These are phyloP conservation scores for Stegostoma tigrinum DNA, from an alignment of 2,113 vertebrate genomes.

Conservation along the genomic window DNA sequence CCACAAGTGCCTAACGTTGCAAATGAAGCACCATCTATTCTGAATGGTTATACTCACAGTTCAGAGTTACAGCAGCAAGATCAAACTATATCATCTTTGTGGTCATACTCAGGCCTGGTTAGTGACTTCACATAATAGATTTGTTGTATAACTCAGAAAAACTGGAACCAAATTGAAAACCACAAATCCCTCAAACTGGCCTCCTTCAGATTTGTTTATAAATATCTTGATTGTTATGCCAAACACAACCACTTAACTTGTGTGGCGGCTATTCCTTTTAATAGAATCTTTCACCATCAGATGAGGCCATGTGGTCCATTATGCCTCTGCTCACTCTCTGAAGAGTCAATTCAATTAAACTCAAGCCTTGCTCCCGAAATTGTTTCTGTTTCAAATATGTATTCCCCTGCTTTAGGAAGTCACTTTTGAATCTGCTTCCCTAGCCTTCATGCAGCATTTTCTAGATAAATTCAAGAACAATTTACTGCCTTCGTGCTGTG, in stretches of 20 bases:
- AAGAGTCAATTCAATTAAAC: not conserved
- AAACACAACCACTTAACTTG: not conserved
- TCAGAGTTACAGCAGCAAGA: not conserved
- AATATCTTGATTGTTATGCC: conserved; percentile 1
- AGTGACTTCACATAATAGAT: conserved; percentile 18
- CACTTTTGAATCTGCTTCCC: not conserved
- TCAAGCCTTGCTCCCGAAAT: not conserved
- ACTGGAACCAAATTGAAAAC: conserved; percentile 23
- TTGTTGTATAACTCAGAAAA: conserved; percentile 19
- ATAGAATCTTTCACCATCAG: not conserved
- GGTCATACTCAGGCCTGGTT: conserved; percentile 22
- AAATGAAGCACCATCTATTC: conserved; percentile 19
- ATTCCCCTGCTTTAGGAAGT: not conserved
- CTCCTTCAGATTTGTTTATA: conserved; percentile 27
- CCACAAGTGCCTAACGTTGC: conserved; percentile 2
- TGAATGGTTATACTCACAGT: conserved; percentile 13
- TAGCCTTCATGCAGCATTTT: not conserved
- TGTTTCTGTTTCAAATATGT: not conserved
- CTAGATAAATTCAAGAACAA: not conserved
- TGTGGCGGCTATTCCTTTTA: not conserved
- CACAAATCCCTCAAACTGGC: conserved; percentile 26
- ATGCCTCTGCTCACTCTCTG: not conserved
- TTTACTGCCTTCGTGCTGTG: not conserved
- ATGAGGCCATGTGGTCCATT: not conserved
- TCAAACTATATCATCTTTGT: conserved; percentile 26